phyloP scores from a whole-genome alignment of 2,797 vertebrate genomes.

The Xiphorhynchus erythropygius region DNA sequence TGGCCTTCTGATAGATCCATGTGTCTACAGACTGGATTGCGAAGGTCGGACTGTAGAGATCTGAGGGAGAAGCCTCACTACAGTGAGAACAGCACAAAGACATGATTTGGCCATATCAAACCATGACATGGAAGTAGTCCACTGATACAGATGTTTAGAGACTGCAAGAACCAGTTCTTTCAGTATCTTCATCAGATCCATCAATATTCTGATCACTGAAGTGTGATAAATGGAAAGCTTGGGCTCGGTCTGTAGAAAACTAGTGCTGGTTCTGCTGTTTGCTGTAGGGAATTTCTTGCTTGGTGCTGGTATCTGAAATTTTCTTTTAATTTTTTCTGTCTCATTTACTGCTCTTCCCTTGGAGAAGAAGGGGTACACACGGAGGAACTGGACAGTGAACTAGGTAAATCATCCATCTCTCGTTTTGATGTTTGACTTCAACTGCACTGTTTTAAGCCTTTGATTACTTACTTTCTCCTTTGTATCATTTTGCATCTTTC shows the following conservation, averaged over 20 bases:
- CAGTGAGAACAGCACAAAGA: neutral
- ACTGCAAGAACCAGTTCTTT: constrained; percentile 10
- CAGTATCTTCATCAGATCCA: constrained; percentile 47
- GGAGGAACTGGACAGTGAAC: constrained; percentile 98
- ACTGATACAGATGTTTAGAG: constrained; percentile 21
- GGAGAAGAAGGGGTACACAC: constrained; percentile 99
- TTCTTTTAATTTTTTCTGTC: constrained; percentile 81
- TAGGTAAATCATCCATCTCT: constrained; percentile 85
- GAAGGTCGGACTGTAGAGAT: accelerated
- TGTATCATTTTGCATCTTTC: constrained; percentile 57
- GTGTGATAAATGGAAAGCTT: constrained; percentile 45
- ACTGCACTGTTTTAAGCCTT: constrained; percentile 50
- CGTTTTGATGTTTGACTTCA: constrained; percentile 51
- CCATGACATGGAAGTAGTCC: neutral
- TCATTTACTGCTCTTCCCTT: constrained; percentile 79
- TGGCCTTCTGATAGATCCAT: neutral
- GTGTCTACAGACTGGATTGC: neutral
- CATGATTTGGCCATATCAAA: constrained; percentile 18
- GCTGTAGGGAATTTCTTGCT: constrained; percentile 75
- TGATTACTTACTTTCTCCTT: constrained; percentile 59
- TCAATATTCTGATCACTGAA: constrained; percentile 43
- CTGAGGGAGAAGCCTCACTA: neutral
- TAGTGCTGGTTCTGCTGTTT: constrained; percentile 65
- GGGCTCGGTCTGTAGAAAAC: constrained; percentile 54
- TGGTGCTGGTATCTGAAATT: constrained; percentile 84